Conservation (phyloP, 2,797 vertebrate genomes). For the Hoplostethus mediterraneus region DNA sequence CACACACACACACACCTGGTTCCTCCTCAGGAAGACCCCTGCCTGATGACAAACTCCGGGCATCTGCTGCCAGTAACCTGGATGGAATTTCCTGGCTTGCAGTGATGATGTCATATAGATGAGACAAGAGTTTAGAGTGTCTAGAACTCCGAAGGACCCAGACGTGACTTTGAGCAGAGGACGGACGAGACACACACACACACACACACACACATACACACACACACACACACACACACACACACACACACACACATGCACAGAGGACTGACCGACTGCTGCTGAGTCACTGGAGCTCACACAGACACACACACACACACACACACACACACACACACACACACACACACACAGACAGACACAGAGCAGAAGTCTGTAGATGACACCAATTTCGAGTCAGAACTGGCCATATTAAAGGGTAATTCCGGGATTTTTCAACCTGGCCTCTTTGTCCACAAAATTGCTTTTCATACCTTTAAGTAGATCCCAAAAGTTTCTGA, state of each 20-base stretch:
- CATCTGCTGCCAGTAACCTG: slow-evolving; percentile 51
- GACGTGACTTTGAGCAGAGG: slow-evolving; percentile 81
- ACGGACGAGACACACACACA: slow-evolving; percentile 49
- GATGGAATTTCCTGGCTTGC: slow-evolving; percentile 63
- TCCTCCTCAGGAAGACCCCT: slow-evolving; percentile 73
- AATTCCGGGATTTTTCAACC: too few relatives aligned
- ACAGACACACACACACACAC: slow-evolving; percentile 44
- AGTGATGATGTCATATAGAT: slow-evolving; percentile 70
- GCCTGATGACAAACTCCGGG: slow-evolving; percentile 28
- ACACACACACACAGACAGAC: slow-evolving; percentile 37
- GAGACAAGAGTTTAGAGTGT: slow-evolving; percentile 63
- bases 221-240: slow-evolving; percentile 47
- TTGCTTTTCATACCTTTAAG: too few relatives aligned
- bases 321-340: slow-evolving; percentile 15
- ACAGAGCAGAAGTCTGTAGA: slow-evolving; percentile 38
- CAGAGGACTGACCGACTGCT: slow-evolving; percentile 63
- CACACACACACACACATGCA: slow-evolving; percentile 16
- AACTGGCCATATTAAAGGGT: slow-evolving; percentile 32
- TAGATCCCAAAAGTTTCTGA: too few relatives aligned
- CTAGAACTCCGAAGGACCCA: slow-evolving; percentile 75
- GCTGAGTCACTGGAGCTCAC: slow-evolving; percentile 80
- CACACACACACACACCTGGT: slow-evolving; percentile 11
- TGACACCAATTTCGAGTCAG: slow-evolving; percentile 29
- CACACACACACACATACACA: not conserved
- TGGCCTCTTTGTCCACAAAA: too few relatives aligned